phyloP scores from a whole-genome alignment of 1,140 invertebrate genomes.

The Lepidurus couesii region DNA sequence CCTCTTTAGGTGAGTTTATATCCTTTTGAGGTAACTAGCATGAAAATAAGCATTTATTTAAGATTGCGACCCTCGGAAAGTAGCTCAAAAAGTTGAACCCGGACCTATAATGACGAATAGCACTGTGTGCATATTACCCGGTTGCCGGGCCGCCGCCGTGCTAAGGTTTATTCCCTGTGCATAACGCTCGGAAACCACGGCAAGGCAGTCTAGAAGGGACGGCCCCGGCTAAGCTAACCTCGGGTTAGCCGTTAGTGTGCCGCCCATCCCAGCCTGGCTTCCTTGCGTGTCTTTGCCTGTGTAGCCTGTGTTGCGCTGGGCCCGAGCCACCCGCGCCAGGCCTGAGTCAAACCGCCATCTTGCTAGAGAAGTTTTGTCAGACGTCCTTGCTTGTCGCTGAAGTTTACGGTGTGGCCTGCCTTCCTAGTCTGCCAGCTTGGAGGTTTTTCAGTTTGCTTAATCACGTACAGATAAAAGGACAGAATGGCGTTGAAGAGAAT shows the following conservation, averaged over 20 bases:
- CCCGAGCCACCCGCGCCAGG: not conserved
- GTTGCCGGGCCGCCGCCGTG: no score
- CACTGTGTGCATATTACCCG: no score
- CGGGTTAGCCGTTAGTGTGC: not conserved
- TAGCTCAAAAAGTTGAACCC: conserved; percentile 6
- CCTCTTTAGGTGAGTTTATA: not conserved
- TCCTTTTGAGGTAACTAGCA: not conserved
- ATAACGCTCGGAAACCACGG: no score
- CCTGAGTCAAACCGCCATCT: conserved; percentile 8
- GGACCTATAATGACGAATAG: not conserved
- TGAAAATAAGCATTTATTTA: not conserved
- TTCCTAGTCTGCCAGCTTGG: conserved; percentile 8
- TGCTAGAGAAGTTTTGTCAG: conserved; percentile 15
- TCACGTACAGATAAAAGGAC: conserved; percentile 25
- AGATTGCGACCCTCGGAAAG: not conserved
- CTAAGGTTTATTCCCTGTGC: no score
- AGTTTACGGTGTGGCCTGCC: conserved; percentile 12
- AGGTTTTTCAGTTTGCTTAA: not conserved
- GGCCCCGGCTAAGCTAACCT: not conserved
- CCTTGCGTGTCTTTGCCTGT: no score
- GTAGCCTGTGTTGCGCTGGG: no score
- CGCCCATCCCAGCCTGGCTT: not conserved
- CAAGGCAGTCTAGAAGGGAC: no score
- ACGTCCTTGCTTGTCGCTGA: conserved; percentile 20
- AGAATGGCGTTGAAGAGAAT: conserved; percentile 89